Conservation (phyloP, 2,113 vertebrate species). For the Ploceus nigricollis region DNA sequence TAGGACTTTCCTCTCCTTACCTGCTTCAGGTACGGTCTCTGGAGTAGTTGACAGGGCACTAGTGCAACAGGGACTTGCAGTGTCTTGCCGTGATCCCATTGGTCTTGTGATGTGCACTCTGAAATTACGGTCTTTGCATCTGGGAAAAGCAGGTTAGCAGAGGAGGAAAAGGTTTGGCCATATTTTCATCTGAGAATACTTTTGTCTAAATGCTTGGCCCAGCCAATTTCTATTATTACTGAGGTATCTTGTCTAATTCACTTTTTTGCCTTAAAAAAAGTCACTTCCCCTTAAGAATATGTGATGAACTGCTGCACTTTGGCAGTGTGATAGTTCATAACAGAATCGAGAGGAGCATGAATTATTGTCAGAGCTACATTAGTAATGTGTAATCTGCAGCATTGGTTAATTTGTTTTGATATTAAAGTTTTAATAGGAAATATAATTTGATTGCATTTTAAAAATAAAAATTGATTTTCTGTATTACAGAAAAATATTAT, state of each 20-base stretch:
- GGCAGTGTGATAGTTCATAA: slow-evolving; percentile 63
- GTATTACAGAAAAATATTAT: slow-evolving; percentile 74
- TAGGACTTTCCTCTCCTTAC: background rate
- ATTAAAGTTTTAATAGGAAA: slow-evolving; percentile 81
- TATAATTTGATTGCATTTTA: slow-evolving; percentile 77
- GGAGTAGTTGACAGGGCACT: rapidly evolving
- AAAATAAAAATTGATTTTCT: slow-evolving; percentile 75
- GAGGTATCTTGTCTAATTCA: background rate
- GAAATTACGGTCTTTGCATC: background rate
- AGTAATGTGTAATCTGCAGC: slow-evolving; percentile 73
- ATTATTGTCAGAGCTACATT: slow-evolving; percentile 66
- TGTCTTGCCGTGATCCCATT: rapidly evolving
- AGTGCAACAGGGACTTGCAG: rapidly evolving
- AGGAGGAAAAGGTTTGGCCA: background rate
- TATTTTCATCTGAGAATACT: background rate
- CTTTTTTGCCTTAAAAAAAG: background rate
- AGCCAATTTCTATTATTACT: background rate
- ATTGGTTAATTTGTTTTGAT: slow-evolving; percentile 78
- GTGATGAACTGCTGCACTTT: slow-evolving; percentile 46
- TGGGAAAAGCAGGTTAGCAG: background rate
- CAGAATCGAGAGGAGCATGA: slow-evolving; percentile 56
- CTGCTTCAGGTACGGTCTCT: background rate
- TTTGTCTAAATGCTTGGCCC: background rate
- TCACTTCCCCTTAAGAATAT: slow-evolving; percentile 46
- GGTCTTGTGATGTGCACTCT: background rate